Percentiles rank a stretch among this genome's conserved stretches.
phyloP scores from a whole-genome alignment of 2,888 invertebrate genomes.

The Ectemnius continuus region DNA sequence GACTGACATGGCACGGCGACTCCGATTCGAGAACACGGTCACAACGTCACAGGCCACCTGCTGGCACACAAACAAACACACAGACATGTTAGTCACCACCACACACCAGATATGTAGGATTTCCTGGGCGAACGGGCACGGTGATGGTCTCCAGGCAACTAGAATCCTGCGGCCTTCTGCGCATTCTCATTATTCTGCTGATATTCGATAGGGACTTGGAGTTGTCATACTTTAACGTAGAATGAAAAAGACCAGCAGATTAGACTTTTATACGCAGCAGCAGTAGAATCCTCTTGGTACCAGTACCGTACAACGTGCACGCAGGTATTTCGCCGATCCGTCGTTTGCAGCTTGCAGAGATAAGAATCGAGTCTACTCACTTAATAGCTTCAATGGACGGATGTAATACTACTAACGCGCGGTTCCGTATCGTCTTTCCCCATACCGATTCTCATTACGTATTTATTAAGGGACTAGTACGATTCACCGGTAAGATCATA shows the following conservation, averaged over 20 bases:
- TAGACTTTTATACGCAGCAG: not conserved
- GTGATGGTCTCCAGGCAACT: slow-evolving; percentile 29
- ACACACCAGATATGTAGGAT: slow-evolving; percentile 70
- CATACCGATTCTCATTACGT: too few species aligned
- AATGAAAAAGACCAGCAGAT: not conserved
- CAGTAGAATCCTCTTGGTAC: slow-evolving; percentile 24
- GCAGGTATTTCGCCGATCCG: slow-evolving; percentile 50
- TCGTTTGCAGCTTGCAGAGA: slow-evolving; percentile 33
- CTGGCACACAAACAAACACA: slow-evolving; percentile 79
- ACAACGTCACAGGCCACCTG: slow-evolving; percentile 79
- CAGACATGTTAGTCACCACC: slow-evolving; percentile 78
- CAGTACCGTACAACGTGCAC: slow-evolving; percentile 56
- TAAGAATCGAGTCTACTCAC: slow-evolving; percentile 20
- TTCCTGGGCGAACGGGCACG: slow-evolving; percentile 54
- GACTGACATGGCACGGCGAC: slow-evolving; percentile 78
- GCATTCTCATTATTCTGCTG: slow-evolving; percentile 7
- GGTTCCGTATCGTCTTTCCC: too few species aligned
- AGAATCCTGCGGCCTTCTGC: slow-evolving; percentile 18
- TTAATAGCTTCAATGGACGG: not conserved
- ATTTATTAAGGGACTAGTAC: too few species aligned
- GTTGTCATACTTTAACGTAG: not conserved
- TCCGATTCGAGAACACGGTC: slow-evolving; percentile 77
- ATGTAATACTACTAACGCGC: too few species aligned
- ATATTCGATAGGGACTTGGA: not conserved
- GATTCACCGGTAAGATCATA: too few species aligned